Percentiles rank a stretch among this genome's conserved stretches.
Evolutionary conservation across 2,888 invertebrate genomes (phyloP).

Genomic region (Priocnemis perturbator): DNA sequence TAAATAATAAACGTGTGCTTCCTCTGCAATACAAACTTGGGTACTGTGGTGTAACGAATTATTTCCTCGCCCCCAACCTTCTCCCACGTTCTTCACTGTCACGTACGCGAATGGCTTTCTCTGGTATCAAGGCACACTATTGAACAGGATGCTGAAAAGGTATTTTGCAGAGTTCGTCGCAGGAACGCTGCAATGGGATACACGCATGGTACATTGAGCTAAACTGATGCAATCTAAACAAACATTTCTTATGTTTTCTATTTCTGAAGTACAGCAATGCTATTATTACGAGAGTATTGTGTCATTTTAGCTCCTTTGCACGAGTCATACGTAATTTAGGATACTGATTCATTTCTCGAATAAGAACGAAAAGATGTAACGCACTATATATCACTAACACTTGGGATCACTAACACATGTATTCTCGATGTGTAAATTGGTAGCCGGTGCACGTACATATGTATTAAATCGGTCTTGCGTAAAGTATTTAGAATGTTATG

Average conservation of each 20-base stretch:
- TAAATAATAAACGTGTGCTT: conserved; percentile 74
- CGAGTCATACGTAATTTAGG: background rate
- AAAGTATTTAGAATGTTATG: background rate
- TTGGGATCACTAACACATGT: conserved; percentile 42
- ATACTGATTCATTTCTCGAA: conserved; percentile 4
- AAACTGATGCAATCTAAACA: background rate
- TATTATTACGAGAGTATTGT: too few species aligned
- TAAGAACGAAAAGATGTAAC: too few species aligned
- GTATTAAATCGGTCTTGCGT: conserved; percentile 31
- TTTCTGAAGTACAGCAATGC: too few species aligned
- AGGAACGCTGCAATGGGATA: background rate
- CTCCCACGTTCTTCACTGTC: conserved; percentile 28
- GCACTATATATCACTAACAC: conserved; percentile 35
- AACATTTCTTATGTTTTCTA: background rate
- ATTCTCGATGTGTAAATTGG: conserved; percentile 1
- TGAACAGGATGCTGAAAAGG: too few species aligned
- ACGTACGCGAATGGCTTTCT: conserved; percentile 17
- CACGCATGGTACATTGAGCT: background rate
- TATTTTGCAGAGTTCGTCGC: too few species aligned
- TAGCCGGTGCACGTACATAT: background rate
- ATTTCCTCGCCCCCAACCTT: conserved; percentile 50
- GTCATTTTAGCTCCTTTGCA: background rate
- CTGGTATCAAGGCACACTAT: background rate
- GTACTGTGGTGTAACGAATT: conserved; percentile 63
- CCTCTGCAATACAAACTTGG: conserved; percentile 66